Base-by-base conservation (phyloP, 2,888 invertebrate genomes). In the Pilophorus perplexus region DNA sequence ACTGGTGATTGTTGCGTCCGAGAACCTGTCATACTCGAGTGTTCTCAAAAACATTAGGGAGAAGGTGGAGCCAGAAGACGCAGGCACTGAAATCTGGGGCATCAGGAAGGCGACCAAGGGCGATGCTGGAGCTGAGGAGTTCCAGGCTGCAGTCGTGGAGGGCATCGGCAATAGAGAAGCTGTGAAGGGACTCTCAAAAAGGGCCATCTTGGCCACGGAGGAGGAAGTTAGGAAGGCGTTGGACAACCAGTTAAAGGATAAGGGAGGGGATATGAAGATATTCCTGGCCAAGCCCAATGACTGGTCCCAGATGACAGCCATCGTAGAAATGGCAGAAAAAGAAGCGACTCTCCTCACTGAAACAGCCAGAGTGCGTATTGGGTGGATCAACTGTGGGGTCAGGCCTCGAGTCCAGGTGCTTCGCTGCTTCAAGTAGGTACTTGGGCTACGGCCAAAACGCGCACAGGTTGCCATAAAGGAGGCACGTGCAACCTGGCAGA, bases 21-120 rank as follows among this genome's bases (percentile, higher is more conserved):
- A 52, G 23, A 25, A 28, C 27, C 52, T 52, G 5, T 6, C 54
- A 2, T 54, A 54, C 16, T 54, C 54, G 12, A 20, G 33, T 12
- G 37, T 54, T 20, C 54, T 54, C 8, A 54, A 54, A n/a, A 54
- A 54, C 54, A 28, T 54, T 22, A 4, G 52, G 3, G 52, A 52
- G 25, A 52, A 52, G 25, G 23, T 52, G 27, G 27, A 28, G 18
- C 54, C 54, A 4, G 54, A 54, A 20, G 33, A 54, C 22, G 33
- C 54, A 33, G 37, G 54, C 5, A 33, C 54, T 2, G 54, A 54
- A 33, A 54, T 54, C 14, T 16, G 54, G 28, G 14, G 33, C 5
- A 33, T 54, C 12, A 8, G 54, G 33, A 54, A 54, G 33, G 33
- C 54, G 33, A 8, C 3, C 3, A 54, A 54, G 33, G 54, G 54